A percentile compares a stretch with the other conserved stretches of the same genome.
phyloP scores from a whole-genome alignment of 1,140 invertebrate genomes.

The Drosophila arizonae region DNA sequence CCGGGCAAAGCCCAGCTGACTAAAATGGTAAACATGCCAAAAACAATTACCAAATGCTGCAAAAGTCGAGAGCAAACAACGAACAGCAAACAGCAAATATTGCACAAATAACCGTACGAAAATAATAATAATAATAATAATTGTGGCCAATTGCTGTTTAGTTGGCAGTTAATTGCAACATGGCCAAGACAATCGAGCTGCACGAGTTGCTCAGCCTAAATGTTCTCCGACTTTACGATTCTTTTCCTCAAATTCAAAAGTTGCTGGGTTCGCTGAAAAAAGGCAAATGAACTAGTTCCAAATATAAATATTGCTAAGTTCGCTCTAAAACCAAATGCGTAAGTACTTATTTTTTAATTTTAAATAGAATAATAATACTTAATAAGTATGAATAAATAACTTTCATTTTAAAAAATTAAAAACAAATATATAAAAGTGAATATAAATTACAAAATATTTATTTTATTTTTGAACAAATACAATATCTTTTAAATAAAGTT shows the following conservation, averaged over 20 bases:
- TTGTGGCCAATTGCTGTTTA: conserved; percentile 79
- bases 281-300: conserved; percentile 9
- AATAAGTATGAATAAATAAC: no score
- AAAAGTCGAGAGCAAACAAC: conserved; percentile 24
- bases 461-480: no score
- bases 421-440: no score
- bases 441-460: no score
- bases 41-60: conserved; percentile 75
- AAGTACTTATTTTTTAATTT: no score
- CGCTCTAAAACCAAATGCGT: background rate
- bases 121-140: conserved; percentile 80
- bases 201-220: conserved; percentile 35
- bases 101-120: conserved; percentile 55
- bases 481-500: no score
- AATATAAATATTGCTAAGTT: background rate
- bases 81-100: conserved; percentile 39
- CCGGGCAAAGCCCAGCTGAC: conserved; percentile 32
- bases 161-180: conserved; percentile 80
- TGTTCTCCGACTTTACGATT: conserved; percentile 23
- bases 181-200: conserved; percentile 53
- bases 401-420: no score
- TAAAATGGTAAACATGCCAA: conserved; percentile 70
- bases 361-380: no score
- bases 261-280: background rate
- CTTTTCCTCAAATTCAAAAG: conserved; percentile 35